These are phyloP conservation scores for Lordiphosa stackelbergi DNA, from an alignment of 1,140 invertebrate species.

Conservation along the genomic window DNA sequence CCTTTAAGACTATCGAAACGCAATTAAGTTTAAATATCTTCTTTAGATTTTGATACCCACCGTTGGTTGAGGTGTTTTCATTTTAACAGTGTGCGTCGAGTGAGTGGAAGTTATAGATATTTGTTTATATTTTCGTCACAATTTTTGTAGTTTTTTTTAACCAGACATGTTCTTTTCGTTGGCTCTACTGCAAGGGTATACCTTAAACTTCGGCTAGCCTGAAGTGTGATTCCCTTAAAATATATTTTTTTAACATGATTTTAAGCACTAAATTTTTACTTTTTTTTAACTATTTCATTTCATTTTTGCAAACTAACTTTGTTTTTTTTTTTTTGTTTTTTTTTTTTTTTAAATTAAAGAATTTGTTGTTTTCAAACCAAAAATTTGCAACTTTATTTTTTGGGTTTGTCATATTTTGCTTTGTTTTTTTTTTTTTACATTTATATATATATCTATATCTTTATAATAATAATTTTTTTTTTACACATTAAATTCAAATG, in stretches of 20 bases:
- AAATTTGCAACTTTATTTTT: conserved; percentile 16
- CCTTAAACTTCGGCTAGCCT: conserved; percentile 31
- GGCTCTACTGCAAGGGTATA: too few species aligned
- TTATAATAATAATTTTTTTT: conserved; percentile 45
- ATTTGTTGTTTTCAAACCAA: conserved; percentile 18
- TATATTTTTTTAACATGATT: conserved; percentile 22
- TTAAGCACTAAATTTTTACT: neutral
- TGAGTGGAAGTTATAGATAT: too few species aligned
- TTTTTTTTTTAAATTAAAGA: conserved; percentile 1
- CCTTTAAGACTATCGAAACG: too few species aligned
- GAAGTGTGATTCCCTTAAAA: conserved; percentile 32
- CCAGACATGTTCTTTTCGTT: too few species aligned
- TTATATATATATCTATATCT: conserved; percentile 38
- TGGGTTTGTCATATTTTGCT: conserved; percentile 4
- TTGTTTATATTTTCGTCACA: too few species aligned
- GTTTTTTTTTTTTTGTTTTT: neutral
- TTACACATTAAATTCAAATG: conserved; percentile 57
- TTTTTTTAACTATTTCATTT: too few species aligned
- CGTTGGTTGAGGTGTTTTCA: too few species aligned
- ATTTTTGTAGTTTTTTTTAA: too few species aligned
- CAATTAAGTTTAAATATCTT: too few species aligned
- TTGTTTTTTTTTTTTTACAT: conserved; percentile 12
- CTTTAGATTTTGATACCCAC: too few species aligned
- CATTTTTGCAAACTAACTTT: conserved; percentile 3
- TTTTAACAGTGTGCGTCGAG: too few species aligned